Conservation (phyloP, 2,888 invertebrate genomes). For the Acholoe squamosa region DNA sequence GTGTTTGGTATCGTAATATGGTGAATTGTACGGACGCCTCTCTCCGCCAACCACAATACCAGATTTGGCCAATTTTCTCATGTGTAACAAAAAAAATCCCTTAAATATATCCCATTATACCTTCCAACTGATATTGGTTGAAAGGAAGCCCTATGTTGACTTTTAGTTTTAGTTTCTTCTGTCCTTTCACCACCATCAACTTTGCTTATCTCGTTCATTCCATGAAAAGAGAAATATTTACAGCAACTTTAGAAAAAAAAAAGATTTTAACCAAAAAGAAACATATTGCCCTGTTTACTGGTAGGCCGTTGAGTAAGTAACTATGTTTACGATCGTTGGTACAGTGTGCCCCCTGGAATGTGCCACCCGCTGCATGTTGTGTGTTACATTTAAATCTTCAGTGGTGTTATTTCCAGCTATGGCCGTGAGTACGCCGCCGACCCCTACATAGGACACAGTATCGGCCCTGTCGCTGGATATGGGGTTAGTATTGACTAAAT, state of each 20-base stretch:
- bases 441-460: slow-evolving; percentile 95
- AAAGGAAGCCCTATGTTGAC: neutral
- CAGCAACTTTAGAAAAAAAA: neutral
- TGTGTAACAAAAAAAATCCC: neutral
- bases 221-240: slow-evolving; percentile 32
- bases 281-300: slow-evolving; percentile 14
- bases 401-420: slow-evolving; percentile 84
- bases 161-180: slow-evolving; percentile 40
- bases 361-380: slow-evolving; percentile 42
- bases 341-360: slow-evolving; percentile 31
- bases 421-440: slow-evolving; percentile 90
- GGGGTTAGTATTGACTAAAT: slow-evolving; percentile 88
- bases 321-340: neutral
- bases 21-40: slow-evolving; percentile 36
- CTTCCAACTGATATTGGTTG: neutral
- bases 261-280: neutral
- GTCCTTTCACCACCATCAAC: slow-evolving; percentile 41
- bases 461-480: slow-evolving; percentile 98
- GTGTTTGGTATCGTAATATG: slow-evolving; percentile 59
- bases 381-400: slow-evolving; percentile 35
- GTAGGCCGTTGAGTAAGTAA: slow-evolving; percentile 51
- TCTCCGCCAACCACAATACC: slow-evolving; percentile 26
- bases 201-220: slow-evolving; percentile 48
- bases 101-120: neutral
- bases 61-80: slow-evolving; percentile 36